Percentiles rank a stretch among this genome's conserved stretches.
These are phyloP conservation scores for Dromas ardeola DNA, from an alignment of 2,113 vertebrate species.

Conservation along the genomic window DNA sequence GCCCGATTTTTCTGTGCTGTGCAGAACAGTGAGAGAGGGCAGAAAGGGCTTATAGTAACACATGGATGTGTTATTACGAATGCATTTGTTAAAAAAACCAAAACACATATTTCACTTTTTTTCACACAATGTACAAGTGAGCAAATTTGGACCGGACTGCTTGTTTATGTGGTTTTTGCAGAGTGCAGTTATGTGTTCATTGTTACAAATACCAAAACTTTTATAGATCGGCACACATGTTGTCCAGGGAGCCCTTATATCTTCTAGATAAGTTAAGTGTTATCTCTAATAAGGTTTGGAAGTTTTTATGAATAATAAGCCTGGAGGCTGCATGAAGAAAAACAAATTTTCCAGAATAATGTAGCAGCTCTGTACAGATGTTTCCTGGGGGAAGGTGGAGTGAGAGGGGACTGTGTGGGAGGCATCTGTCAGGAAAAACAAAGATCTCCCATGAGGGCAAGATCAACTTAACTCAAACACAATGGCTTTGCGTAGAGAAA, in stretches of 20 bases:
- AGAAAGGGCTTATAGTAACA: neutral
- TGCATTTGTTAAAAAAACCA: neutral
- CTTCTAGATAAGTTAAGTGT: neutral
- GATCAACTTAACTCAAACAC: neutral
- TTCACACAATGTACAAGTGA: neutral
- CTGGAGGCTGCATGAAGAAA: neutral
- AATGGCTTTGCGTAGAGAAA: neutral
- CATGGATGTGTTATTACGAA: neutral
- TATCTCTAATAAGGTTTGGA: neutral
- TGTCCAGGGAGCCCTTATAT: neutral
- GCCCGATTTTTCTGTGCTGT: neutral
- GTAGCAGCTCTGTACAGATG: neutral
- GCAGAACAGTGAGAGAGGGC: neutral
- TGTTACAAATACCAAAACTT: neutral
- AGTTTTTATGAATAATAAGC: neutral
- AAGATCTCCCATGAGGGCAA: neutral
- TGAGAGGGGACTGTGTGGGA: neutral
- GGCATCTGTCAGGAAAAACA: neutral
- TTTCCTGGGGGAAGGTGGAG: neutral
- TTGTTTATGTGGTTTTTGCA: neutral
- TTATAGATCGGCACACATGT: rapidly evolving
- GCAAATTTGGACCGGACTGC: neutral
- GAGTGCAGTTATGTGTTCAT: neutral
- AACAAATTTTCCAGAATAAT: neutral
- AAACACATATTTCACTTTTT: neutral